These are phyloP conservation scores for Botrylloides violaceus DNA, from an alignment of 23 tunicate genomes.

Conservation along the genomic window DNA sequence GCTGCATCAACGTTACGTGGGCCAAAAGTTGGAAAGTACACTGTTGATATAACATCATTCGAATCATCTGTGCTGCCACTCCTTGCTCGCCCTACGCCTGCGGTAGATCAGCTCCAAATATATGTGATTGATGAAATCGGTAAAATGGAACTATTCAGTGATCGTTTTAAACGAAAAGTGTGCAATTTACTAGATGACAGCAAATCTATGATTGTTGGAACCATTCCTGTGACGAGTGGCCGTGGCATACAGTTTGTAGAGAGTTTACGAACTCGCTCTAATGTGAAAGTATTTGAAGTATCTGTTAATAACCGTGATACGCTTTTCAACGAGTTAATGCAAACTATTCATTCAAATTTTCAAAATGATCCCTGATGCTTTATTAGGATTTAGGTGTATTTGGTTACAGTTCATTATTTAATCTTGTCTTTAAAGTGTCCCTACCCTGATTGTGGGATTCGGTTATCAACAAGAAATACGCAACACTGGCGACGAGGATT, in stretches of 20 bases:
- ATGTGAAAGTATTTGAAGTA: slow-evolving; percentile 53
- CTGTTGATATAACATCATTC: slow-evolving; percentile 46
- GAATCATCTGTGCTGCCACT: slow-evolving; percentile 38
- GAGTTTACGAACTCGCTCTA: slow-evolving; percentile 15
- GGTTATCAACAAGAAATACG: too few relatives aligned
- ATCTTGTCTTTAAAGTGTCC: too few relatives aligned
- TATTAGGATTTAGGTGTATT: too few relatives aligned
- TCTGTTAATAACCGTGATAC: slow-evolving; percentile 39
- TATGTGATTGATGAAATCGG: slow-evolving; percentile 75
- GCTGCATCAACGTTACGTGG: slow-evolving; percentile 5
- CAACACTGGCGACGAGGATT: too few relatives aligned
- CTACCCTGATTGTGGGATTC: too few relatives aligned
- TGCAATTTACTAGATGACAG: slow-evolving; percentile 22
- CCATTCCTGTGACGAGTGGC: slow-evolving; percentile 48
- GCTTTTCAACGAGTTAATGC: slow-evolving; percentile 21
- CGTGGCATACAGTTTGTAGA: slow-evolving; percentile 56
- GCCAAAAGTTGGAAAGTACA: slow-evolving; percentile 65
- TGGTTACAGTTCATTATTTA: too few relatives aligned
- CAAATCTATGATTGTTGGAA: slow-evolving; percentile 36
- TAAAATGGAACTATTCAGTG: slow-evolving; percentile 85
- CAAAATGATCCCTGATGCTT: too few relatives aligned
- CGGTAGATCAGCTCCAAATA: background rate
- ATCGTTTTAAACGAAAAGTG: slow-evolving; percentile 37
- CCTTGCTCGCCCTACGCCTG: background rate
- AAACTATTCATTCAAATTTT: too few relatives aligned